Evolutionary conservation across 2,888 invertebrate genomes (phyloP), one percentile per base, ranked within the genome.

Genomic region (Eupithecia insigniata): DNA sequence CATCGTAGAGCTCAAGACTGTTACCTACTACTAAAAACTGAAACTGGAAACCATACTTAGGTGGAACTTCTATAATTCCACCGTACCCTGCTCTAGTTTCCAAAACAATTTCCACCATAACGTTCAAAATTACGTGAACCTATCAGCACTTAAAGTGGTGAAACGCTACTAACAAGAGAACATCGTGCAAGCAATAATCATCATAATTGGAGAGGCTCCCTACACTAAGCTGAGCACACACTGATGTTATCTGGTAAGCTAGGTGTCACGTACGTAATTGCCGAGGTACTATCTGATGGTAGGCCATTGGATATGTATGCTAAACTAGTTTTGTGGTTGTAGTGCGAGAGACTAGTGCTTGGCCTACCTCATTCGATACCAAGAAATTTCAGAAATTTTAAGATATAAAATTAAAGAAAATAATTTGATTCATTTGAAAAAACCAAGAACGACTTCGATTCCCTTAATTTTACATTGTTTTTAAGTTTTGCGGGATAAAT

Each of bases 181-280:
- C 71, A 68, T 65, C 67, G 60, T 68, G 61, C 65, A 30, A 55
- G 66, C 69, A 71, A 71, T 72, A 80, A 81, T 82, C 70, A 78
- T 79, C 81, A 86, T 91, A 92, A 92, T 91, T 91, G 90, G 88
- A 83, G 85, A 83, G 80, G 83, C 87, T 88, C 87, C 89, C 87
- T 89, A 88, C 87, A 84, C 87, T 82, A 81, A 75, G 80, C 76
- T 70, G 73, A 58, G 76, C 72, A 73, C 78, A 80, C 82, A 79
- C 80, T 73, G 88, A 90, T 90, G 83, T 14, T 79, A 90, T 88
- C 89, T 73, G 72, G 77, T 80, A 74, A 78, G 81, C 81, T 79
- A 91, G 91, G 92, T 91, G 92, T 90, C 93, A 93, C 93, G 93
- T 93, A 92, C 92, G 89, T 93, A 93, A 93, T 93, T 92, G 93